Conservation (phyloP, 2,888 invertebrate genomes). For the Dione juno region DNA sequence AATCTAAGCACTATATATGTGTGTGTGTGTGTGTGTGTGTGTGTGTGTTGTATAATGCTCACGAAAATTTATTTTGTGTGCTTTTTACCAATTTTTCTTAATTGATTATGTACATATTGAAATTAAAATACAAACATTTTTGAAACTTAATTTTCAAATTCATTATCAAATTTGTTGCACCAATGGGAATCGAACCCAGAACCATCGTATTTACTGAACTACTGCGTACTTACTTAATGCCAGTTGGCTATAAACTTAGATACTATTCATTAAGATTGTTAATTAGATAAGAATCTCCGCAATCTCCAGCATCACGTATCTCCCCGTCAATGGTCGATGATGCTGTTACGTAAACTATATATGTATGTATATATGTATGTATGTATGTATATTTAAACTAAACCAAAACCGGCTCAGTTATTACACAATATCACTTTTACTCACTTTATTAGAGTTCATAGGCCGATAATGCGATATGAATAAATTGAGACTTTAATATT, state of each 20-base stretch:
- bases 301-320: constrained; percentile 3
- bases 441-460: constrained; percentile 36
- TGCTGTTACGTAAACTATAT: constrained; percentile 8
- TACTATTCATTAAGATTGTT: constrained; percentile 3
- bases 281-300: neutral
- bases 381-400: constrained; percentile 18
- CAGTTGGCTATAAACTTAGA: neutral
- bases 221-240: too few relatives aligned
- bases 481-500: neutral
- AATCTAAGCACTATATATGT: too few relatives aligned
- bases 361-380: too few relatives aligned
- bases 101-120: too few relatives aligned
- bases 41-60: too few relatives aligned
- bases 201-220: neutral
- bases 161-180: too few relatives aligned
- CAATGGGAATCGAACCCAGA: neutral
- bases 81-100: too few relatives aligned
- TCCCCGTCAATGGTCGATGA: constrained; percentile 16
- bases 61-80: too few relatives aligned
- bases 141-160: too few relatives aligned
- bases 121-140: too few relatives aligned
- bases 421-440: constrained; percentile 35
- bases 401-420: constrained; percentile 28
- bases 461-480: constrained; percentile 33
- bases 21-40: too few relatives aligned